Base-by-base conservation (phyloP, 2,797 vertebrate genomes). In the Salmo trutta region DNA sequence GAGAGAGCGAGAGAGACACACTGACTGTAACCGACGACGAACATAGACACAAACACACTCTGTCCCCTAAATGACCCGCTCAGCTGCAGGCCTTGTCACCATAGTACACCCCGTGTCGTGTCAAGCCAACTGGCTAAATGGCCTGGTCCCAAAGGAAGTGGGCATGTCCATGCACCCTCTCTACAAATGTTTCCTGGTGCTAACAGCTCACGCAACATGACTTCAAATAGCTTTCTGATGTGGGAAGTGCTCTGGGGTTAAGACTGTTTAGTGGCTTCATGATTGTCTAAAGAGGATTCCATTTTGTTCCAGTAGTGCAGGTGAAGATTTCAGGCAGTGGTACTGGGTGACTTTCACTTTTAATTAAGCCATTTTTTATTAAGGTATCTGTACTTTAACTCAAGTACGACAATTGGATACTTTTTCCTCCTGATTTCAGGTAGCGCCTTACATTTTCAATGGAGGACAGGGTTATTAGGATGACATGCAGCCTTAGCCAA, bases 11-110 rank as follows among this genome's bases (percentile, higher is more conserved):
- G 2, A 24, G 52, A 82, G 15, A 70, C 59, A 79, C 19, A 29
- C 54, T 51, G 6, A 77, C n/a, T 29, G n/a, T 24, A 66, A 75
- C 62, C 5, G 1, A 70, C 14, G 31, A 14, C 6, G 16, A 68
- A 16, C 17, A 16, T 33, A 1, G 15, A 21, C 3, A 17, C n/a
- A 36, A 56, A 52, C 70, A 77, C 71, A 66, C 56, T 51, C 59
- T 21, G 73, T 73, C 80, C 56, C 21, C 6, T 12, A 73, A 74
- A 10, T 71, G 71, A 75, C 56, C 54, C 12, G 4, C 0, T 72
- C 47, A 78, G 66, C 56, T 72, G 36, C 31, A 73, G 19, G 52
- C 17, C 21, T 75, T 8, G 47, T 31, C n/a, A 36, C 31, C 51
- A 75, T 51, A 53, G 19, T 8, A 51, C 2, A 10, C 31, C 10